phyloP scores from a whole-genome alignment of 2,113 vertebrate genomes.

The Peromyscus leucopus region DNA sequence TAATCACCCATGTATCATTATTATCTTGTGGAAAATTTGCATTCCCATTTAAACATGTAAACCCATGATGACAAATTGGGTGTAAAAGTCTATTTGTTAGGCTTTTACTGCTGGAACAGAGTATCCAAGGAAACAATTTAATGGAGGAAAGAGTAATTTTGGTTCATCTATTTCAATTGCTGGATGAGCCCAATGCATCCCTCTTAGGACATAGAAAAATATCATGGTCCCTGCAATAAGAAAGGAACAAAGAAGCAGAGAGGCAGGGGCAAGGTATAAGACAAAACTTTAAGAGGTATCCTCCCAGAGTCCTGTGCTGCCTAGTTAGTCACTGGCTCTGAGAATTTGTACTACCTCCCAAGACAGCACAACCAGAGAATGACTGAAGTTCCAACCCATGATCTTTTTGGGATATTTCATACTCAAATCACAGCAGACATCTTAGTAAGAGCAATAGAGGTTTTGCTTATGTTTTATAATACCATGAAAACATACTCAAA shows the following conservation, averaged over 20 bases:
- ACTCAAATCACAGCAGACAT: background rate
- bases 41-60: background rate
- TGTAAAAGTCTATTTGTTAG: background rate
- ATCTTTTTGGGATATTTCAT: background rate
- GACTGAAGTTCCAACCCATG: background rate
- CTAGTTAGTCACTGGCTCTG: background rate
- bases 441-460: background rate
- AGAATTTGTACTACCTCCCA: background rate
- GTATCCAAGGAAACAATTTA: background rate
- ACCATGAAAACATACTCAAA: background rate
- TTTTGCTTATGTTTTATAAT: background rate
- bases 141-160: background rate
- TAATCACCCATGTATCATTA: background rate
- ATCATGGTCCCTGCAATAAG: too few species aligned
- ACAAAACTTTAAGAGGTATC: background rate
- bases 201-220: too few species aligned
- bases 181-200: background rate
- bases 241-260: background rate
- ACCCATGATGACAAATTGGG: background rate
- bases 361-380: background rate
- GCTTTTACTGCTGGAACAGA: background rate
- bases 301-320: too few species aligned
- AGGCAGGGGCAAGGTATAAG: too few species aligned
- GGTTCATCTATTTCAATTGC: background rate
- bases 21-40: background rate